Base-by-base conservation (phyloP, 2,113 vertebrate species). In the Ondatra zibethicus region DNA sequence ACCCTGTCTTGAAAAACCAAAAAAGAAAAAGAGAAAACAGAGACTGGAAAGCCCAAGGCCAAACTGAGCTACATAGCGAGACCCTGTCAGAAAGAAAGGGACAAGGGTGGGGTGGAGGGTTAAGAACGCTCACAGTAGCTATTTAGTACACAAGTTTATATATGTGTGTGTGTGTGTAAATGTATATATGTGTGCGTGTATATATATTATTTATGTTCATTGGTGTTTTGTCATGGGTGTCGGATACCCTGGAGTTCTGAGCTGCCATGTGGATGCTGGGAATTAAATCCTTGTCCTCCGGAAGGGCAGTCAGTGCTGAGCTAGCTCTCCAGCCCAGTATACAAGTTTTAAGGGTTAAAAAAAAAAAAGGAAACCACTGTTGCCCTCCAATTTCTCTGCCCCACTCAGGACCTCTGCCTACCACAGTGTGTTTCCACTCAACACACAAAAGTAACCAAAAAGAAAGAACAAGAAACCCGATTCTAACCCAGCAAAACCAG, bases 381-480 rank as follows among this genome's bases (percentile, higher is more conserved):
- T 9, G 21, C 47, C 81, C 73, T 65, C 66, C 11, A 12, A 23
- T 33, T 11, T 4, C 4, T 29, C 11, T 19, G 9, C 6, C 3
- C 8, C 25, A 7, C 65, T 19, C 16, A 36, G 11, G 27, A 19
- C 58, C n/a, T 7, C 0, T 14, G 75, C n/a, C 65, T 76, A 61
- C 29, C 23, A 33, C 8, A 0, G 1, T 1, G 0, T 25, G 39
- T 29, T 85, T 76, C 81, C 19, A 4, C 13, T 42, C 33, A 82
- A 7, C 36, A 23, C 36, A 19, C 0, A 0, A 45, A 77, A 36
- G 19, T 27, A 31, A 73, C 8, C 1, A 0, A 21, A 29, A 27
- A 4, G n/a, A n/a, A 47, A 47, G 58, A 58, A 58, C 39, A 55
- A 77, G 45, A 36, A 81, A 50, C 33, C 42, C 9, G 0, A 0